These are phyloP conservation scores for Acleris laterana DNA, from an alignment of 2,888 invertebrate genomes.

Conservation along the genomic window DNA sequence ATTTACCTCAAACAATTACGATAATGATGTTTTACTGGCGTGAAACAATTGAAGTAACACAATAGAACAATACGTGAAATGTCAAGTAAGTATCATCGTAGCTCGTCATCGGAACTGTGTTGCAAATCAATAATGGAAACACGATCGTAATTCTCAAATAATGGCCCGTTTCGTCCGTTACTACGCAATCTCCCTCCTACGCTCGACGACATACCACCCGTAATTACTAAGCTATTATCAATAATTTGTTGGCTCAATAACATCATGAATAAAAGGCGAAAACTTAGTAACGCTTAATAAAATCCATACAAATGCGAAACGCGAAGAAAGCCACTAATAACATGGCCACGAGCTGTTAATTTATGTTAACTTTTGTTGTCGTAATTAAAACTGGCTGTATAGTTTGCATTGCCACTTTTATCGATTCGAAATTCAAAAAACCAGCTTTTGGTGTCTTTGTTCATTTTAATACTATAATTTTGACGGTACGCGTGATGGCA, in stretches of 20 bases:
- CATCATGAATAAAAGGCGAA: slow-evolving; percentile 34
- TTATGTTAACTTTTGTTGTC: slow-evolving; percentile 57
- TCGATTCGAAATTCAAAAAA: slow-evolving; percentile 48
- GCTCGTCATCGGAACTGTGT: slow-evolving; percentile 25
- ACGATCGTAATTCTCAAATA: slow-evolving; percentile 32
- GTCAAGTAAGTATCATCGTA: slow-evolving; percentile 18
- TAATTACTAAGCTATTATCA: slow-evolving; percentile 34
- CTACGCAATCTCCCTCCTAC: slow-evolving; percentile 29
- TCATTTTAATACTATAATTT: slow-evolving; percentile 67
- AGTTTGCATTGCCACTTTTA: slow-evolving; percentile 60
- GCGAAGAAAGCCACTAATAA: slow-evolving; percentile 63
- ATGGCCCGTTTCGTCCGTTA: slow-evolving; percentile 31
- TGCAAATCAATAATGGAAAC: slow-evolving; percentile 33
- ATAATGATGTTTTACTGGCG: slow-evolving; percentile 13
- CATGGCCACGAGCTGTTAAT: slow-evolving; percentile 66
- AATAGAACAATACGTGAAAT: slow-evolving; percentile 33
- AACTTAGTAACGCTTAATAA: slow-evolving; percentile 37
- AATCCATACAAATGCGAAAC: slow-evolving; percentile 53
- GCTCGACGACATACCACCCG: slow-evolving; percentile 22
- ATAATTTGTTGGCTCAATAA: slow-evolving; percentile 32
- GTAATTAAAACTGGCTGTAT: slow-evolving; percentile 59
- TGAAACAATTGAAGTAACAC: slow-evolving; percentile 23
- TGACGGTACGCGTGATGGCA: slow-evolving; percentile 60
- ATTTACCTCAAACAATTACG: neutral
- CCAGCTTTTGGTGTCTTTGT: slow-evolving; percentile 62